A percentile compares a stretch with the other conserved stretches of the same genome.
Conservation (phyloP, 2,888 invertebrate species). For the Eristalinus aeneus region DNA sequence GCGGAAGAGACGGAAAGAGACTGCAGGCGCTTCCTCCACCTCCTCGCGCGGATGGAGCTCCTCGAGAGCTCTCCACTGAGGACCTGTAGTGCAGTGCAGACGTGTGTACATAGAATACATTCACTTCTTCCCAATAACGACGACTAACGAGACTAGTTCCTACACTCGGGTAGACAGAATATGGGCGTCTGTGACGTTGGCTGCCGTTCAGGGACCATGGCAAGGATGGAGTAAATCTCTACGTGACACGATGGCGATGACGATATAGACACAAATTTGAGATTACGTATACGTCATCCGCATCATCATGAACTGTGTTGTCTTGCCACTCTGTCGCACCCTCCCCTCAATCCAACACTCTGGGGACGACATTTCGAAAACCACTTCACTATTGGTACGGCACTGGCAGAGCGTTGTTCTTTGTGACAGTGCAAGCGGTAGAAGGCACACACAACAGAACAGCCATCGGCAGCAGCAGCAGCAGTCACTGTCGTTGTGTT, state of each 20-base stretch:
- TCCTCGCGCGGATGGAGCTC: not conserved
- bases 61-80: not conserved
- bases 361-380: constrained; percentile 14
- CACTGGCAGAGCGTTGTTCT: constrained; percentile 21
- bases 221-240: constrained; percentile 32
- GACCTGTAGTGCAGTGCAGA: constrained; percentile 18
- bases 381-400: constrained; percentile 27
- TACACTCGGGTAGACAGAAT: constrained; percentile 21
- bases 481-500: not conserved
- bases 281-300: constrained; percentile 62
- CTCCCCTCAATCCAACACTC: constrained; percentile 21
- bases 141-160: constrained; percentile 54
- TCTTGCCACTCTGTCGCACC: not conserved
- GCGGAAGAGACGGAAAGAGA: not conserved
- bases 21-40: not conserved
- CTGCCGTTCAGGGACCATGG: not conserved
- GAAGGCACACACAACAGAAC: not conserved
- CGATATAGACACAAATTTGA: constrained; percentile 59
- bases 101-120: constrained; percentile 15
- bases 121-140: constrained; percentile 36
- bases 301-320: constrained; percentile 42
- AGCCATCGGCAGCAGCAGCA: constrained; percentile 9
- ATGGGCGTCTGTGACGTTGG: constrained; percentile 7
- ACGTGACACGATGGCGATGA: constrained; percentile 57
- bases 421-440: constrained; percentile 20